Conservation (phyloP, 2,888 invertebrate genomes). For the Calliscelio sp. region DNA sequence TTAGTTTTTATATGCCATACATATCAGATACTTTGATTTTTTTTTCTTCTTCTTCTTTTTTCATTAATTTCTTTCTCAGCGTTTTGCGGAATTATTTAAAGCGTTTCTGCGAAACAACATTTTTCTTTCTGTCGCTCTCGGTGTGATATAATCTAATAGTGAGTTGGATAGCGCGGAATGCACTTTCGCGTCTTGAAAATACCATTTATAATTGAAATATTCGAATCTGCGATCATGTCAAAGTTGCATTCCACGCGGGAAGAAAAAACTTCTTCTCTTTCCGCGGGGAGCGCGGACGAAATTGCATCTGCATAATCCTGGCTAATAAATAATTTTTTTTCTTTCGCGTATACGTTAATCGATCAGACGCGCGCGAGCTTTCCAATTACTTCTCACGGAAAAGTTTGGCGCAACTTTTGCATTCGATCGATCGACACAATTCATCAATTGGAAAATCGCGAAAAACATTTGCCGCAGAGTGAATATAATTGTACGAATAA, state of each 20-base stretch:
- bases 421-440: no score
- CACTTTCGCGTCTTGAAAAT: slow-evolving; percentile 59
- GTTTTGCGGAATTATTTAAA: slow-evolving; percentile 44
- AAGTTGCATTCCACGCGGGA: slow-evolving; percentile 35
- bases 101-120: slow-evolving; percentile 30
- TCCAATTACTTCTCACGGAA: slow-evolving; percentile 44
- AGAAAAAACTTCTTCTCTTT: slow-evolving; percentile 36
- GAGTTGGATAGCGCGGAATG: slow-evolving; percentile 40
- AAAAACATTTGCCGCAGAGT: no score
- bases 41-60: slow-evolving; percentile 15
- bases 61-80: neutral
- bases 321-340: slow-evolving; percentile 49
- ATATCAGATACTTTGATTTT: no score
- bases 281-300: slow-evolving; percentile 8
- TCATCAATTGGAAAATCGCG: no score
- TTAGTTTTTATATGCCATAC: no score
- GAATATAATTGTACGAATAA: no score
- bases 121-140: slow-evolving; percentile 47
- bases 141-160: slow-evolving; percentile 61
- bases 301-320: slow-evolving; percentile 52
- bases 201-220: slow-evolving; percentile 65
- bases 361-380: slow-evolving; percentile 19
- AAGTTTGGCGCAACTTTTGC: no score
- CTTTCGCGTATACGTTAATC: slow-evolving; percentile 40
- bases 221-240: slow-evolving; percentile 61